A percentile compares a stretch with the other conserved stretches of the same genome.
phyloP scores from a whole-genome alignment of 37 sponge, comb jelly and placozoan species.

The Sycon ciliatum region DNA sequence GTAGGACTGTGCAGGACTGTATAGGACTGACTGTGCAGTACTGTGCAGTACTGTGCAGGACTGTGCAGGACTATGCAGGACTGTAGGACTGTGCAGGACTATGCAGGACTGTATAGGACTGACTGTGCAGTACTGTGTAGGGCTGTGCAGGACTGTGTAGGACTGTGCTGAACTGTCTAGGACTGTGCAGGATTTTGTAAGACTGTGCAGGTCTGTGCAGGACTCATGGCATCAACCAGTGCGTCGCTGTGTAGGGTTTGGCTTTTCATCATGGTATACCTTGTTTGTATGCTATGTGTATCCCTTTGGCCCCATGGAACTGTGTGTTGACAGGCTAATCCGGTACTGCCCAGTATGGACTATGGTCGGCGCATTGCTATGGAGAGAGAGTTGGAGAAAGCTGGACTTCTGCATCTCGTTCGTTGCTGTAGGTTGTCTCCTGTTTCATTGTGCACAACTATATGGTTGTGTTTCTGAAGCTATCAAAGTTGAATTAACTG shows the following conservation, averaged over 20 bases:
- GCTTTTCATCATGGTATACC: neutral
- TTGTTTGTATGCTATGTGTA: neutral
- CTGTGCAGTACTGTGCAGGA: no score
- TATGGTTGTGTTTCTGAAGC: no score
- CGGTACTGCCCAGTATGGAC: conserved; percentile 76
- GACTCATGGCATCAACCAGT: neutral
- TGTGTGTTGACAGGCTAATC: neutral
- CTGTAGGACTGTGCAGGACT: no score
- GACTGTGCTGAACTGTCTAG: neutral
- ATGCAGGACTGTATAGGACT: no score
- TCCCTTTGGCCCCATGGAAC: neutral
- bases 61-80: no score
- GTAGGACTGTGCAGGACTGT: no score
- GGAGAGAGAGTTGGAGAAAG: conserved; percentile 81
- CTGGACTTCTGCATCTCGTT: conserved; percentile 30
- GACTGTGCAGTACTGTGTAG: no score
- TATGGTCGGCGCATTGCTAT: conserved; percentile 74
- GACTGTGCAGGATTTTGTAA: neutral
- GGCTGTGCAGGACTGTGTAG: no score
- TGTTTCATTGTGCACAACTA: no score
- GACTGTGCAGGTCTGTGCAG: neutral
- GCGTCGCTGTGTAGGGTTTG: neutral
- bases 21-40: no score
- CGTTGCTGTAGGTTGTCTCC: conserved; percentile 40
- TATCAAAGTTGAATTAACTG: no score